Evolutionary conservation across 2,113 vertebrate species (phyloP).

Genomic region (Embiotoca jacksoni): DNA sequence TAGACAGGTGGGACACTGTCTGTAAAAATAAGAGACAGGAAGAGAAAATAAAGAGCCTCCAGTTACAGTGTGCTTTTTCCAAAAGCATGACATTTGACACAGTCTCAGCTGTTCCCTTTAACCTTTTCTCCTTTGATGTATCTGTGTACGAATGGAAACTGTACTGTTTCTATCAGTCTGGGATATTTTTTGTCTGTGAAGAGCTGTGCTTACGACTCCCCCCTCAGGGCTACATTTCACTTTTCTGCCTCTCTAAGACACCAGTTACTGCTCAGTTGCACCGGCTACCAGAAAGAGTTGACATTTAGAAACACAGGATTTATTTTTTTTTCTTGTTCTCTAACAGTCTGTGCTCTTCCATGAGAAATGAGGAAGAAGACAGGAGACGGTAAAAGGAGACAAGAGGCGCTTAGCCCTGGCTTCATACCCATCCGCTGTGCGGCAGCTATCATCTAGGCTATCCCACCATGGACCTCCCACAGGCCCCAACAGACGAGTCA

Average conservation of each 20-base stretch:
- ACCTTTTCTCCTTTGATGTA: conserved; percentile 26
- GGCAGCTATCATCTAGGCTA: conserved; percentile 53
- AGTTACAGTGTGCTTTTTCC: conserved; percentile 23
- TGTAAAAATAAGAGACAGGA: conserved; percentile 11
- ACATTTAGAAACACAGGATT: conserved; percentile 72
- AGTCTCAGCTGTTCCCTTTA: conserved; percentile 20
- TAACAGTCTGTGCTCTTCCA: conserved; percentile 26
- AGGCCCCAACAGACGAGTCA: conserved; percentile 82
- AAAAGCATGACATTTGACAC: conserved; percentile 45
- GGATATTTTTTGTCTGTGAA: conserved; percentile 20
- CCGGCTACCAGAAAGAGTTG: conserved; percentile 56
- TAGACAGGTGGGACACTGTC: conserved; percentile 52
- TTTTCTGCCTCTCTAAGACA: not conserved
- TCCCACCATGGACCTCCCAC: conserved; percentile 63
- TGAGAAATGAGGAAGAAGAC: conserved; percentile 48
- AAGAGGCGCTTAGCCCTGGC: conserved; percentile 55
- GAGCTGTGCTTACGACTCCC: conserved; percentile 25
- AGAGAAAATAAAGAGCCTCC: conserved; percentile 25
- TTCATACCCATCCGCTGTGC: conserved; percentile 51
- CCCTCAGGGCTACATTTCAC: conserved; percentile 43
- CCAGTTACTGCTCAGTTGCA: conserved; percentile 33
- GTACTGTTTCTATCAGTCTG: conserved; percentile 11
- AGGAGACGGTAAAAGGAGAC: conserved; percentile 25
- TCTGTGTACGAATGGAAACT: conserved; percentile 12
- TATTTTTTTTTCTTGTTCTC: conserved; percentile 6